Percentiles rank a stretch among this genome's conserved stretches.
These are phyloP conservation scores for Mimumesa dahlbomi DNA, from an alignment of 2,888 invertebrate species.

Conservation along the genomic window DNA sequence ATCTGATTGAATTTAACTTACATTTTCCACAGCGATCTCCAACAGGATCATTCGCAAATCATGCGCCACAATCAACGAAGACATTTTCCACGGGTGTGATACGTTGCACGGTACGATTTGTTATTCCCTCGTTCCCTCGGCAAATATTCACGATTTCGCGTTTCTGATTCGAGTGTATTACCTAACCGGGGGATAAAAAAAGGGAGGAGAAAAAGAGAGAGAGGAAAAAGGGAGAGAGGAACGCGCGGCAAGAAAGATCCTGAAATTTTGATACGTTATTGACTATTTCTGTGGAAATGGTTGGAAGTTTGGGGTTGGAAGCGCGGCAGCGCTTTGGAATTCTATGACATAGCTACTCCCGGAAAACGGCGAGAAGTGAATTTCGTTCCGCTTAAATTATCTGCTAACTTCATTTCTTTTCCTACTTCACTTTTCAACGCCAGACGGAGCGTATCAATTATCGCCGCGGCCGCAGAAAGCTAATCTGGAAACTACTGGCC, in stretches of 20 bases:
- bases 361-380: slow-evolving; percentile 13
- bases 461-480: too few relatives aligned
- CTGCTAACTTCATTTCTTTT: slow-evolving; percentile 41
- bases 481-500: too few relatives aligned
- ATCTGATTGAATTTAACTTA: too few relatives aligned
- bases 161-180: slow-evolving; percentile 15
- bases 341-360: slow-evolving; percentile 38
- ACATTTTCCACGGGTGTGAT: slow-evolving; percentile 66
- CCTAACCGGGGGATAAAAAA: slow-evolving; percentile 22
- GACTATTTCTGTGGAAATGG: slow-evolving; percentile 20
- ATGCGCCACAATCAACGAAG: slow-evolving; percentile 68
- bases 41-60: slow-evolving; percentile 73
- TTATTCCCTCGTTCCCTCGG: slow-evolving; percentile 5
- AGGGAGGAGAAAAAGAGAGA: too few relatives aligned
- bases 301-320: slow-evolving; percentile 46
- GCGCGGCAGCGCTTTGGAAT: slow-evolving; percentile 33
- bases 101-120: too few relatives aligned
- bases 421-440: too few relatives aligned
- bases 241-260: slow-evolving; percentile 9
- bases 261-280: slow-evolving; percentile 34
- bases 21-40: slow-evolving; percentile 72
- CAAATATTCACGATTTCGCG: background rate
- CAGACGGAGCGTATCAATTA: too few relatives aligned
- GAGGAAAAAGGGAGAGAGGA: too few relatives aligned
- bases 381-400: slow-evolving; percentile 16